Conservation (phyloP, 2,797 vertebrate genomes). For the Florisuga fusca region DNA sequence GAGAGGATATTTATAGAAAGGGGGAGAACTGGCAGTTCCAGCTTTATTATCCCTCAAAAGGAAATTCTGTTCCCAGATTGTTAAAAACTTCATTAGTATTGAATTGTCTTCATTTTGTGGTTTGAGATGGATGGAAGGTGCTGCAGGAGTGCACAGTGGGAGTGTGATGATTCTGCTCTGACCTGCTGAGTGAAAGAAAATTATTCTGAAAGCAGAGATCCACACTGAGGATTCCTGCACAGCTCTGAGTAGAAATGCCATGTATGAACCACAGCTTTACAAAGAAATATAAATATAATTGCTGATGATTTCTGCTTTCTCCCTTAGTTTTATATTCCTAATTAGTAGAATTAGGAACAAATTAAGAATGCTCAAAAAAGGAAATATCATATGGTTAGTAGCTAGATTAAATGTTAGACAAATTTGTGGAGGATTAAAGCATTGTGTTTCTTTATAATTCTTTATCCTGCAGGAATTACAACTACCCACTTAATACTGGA, state of each 20-base stretch:
- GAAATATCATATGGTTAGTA: conserved; percentile 64
- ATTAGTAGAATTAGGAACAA: conserved; percentile 60
- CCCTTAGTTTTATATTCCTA: neutral
- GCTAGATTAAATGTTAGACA: conserved; percentile 69
- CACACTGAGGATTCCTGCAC: neutral
- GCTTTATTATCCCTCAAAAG: neutral
- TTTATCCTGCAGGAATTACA: conserved; percentile 73
- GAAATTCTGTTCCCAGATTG: neutral
- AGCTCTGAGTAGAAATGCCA: neutral
- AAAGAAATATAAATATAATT: neutral
- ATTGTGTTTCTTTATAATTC: conserved; percentile 74
- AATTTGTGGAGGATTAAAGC: conserved; percentile 72
- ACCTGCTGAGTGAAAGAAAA: neutral
- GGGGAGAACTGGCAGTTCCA: neutral
- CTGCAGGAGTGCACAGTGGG: neutral
- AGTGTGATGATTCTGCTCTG: neutral
- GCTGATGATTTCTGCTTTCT: neutral
- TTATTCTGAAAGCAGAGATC: neutral
- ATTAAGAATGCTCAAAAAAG: conserved; percentile 47
- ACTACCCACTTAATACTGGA: conserved; percentile 64
- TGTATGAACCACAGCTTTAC: neutral
- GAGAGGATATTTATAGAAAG: neutral
- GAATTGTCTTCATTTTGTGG: neutral
- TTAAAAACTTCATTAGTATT: neutral
- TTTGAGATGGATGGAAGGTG: neutral